Evolutionary conservation across 2,113 vertebrate genomes (phyloP), one percentile per base, ranked within the genome.

Genomic region (Rhinolophus ferrumequinum): DNA sequence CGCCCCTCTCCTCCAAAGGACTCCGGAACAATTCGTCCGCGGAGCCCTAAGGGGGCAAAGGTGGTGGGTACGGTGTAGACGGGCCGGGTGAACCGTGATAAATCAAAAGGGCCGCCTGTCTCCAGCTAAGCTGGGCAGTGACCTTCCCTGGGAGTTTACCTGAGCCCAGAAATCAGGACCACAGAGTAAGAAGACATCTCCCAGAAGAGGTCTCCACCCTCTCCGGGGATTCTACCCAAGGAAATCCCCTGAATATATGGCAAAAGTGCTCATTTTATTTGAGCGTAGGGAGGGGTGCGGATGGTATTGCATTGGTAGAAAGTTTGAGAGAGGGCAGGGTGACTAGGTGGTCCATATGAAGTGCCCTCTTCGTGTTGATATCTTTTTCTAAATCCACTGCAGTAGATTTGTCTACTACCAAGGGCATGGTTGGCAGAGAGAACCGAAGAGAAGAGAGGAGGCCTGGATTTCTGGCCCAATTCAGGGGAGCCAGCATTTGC

Each of bases 271-370:
- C 73, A 2, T 73, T 69, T 69, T 70, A 8, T 94, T 62, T 22
- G 80, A 76, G 90, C 81, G 64, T 12, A 35, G 50, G 93, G 62
- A 79, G 52, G 77, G 33, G 14, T 30, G 24, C 2, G 87, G 54
- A 85, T 77, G 90, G 84, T 33, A 15, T 12, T 30, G 93, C 84
- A 77, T 91, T 94, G 69, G 90, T 52, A 83, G 95, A 96, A 98
- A 97, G 97, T 97, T 95, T 91, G 85, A 93, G 95, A 82, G 41
- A 47, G 47, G 85, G 73, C 69, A 41, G 76, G 80, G n/a, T 21
- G 66, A 33, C 69, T 2, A 7, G 76, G 84, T 47, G 93, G 56
- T 35, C 66, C 52, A 18, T 52, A 1, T 0, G 52, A 86, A 77
- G 85, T 38, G 44, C 52, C 56, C 12, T 52, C 58, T 83, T 86